Evolutionary conservation across 92 coral and sea anemone genomes (phyloP).

Genomic region (Epizoanthus fatuus): DNA sequence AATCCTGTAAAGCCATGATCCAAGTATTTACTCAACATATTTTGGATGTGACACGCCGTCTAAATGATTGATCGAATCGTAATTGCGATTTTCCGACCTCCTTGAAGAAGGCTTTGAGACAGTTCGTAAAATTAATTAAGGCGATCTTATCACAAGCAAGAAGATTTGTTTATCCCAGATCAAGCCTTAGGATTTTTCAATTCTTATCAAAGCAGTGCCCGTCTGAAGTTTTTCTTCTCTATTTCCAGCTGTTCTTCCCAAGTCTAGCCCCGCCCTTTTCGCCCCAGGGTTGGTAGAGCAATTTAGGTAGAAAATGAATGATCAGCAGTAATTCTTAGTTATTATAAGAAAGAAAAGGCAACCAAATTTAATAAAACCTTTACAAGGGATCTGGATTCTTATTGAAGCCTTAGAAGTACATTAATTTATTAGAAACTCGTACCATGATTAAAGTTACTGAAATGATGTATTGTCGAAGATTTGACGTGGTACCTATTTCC

Average conservation of each 20-base stretch:
- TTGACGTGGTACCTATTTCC: background rate
- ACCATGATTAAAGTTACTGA: background rate
- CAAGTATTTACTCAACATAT: constrained; percentile 79
- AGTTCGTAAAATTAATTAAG: constrained; percentile 71
- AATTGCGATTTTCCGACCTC: constrained; percentile 86
- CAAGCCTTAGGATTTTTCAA: background rate
- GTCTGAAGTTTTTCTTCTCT: background rate
- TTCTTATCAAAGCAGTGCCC: constrained; percentile 7
- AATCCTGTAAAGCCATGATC: constrained; percentile 64
- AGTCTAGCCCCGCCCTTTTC: background rate
- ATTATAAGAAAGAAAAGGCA: constrained; percentile 33
- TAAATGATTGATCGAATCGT: constrained; percentile 84
- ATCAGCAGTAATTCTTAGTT: constrained; percentile 15
- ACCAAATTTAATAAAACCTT: constrained; percentile 37
- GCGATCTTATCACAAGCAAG: constrained; percentile 47
- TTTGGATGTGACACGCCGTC: constrained; percentile 70
- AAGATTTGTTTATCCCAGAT: constrained; percentile 47
- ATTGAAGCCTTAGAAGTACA: background rate
- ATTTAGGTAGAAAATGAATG: background rate
- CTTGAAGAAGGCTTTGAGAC: constrained; percentile 75
- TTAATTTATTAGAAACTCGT: constrained; percentile 2
- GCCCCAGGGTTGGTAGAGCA: constrained; percentile 26
- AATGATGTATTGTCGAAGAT: background rate
- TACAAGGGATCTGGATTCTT: constrained; percentile 7
- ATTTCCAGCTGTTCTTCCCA: constrained; percentile 4